These are phyloP conservation scores for Sinhomidia bicolor DNA, from an alignment of 2,888 invertebrate genomes.

Conservation along the genomic window DNA sequence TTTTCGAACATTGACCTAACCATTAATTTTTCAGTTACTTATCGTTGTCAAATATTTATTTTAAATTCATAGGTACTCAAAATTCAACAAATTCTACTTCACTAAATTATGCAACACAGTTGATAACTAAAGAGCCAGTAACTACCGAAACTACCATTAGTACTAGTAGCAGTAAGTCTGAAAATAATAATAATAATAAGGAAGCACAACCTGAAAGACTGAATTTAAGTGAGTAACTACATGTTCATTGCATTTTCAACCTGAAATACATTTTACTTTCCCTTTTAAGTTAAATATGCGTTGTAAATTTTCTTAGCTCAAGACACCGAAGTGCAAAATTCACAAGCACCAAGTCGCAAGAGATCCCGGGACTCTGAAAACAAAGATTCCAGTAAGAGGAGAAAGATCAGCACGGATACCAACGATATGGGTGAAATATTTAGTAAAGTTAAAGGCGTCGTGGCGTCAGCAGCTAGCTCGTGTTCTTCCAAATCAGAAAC, in stretches of 20 bases:
- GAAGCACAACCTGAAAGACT: constrained; percentile 50
- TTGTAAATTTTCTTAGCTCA: background rate
- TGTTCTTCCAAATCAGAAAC: constrained; percentile 19
- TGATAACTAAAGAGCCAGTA: constrained; percentile 11
- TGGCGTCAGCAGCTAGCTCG: background rate
- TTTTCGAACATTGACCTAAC: too few relatives aligned
- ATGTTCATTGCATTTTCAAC: too few relatives aligned
- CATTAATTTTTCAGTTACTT: too few relatives aligned
- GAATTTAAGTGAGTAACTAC: constrained; percentile 47
- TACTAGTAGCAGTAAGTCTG: constrained; percentile 40
- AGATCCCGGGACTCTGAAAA: constrained; percentile 17
- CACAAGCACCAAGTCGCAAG: constrained; percentile 5
- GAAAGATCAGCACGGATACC: constrained; percentile 43
- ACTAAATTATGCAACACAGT: background rate
- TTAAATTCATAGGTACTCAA: background rate
- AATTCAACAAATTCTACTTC: background rate
- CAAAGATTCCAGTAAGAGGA: constrained; percentile 19
- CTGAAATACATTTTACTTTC: too few relatives aligned
- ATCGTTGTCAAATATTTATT: background rate
- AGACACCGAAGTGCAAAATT: constrained; percentile 11
- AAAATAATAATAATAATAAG: constrained; percentile 4
- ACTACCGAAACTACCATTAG: constrained; percentile 29
- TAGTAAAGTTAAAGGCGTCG: constrained; percentile 36
- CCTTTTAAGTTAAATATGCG: too few relatives aligned
- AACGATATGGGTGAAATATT: constrained; percentile 44